phyloP scores from a whole-genome alignment of 2,888 invertebrate species.

The Drepana falcataria region DNA sequence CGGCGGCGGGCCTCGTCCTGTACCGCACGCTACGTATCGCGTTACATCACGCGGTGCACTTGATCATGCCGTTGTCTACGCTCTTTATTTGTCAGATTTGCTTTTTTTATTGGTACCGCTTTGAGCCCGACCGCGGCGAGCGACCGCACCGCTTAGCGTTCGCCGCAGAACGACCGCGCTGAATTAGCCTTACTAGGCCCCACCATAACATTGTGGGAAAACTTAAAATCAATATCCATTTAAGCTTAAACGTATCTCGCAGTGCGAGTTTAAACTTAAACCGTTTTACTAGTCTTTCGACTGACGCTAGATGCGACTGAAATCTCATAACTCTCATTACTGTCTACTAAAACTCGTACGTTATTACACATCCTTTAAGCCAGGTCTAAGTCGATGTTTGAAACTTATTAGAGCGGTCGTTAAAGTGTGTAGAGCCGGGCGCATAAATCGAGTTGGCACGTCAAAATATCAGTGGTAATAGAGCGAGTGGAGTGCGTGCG shows the following conservation, averaged over 20 bases:
- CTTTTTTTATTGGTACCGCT: slow-evolving; percentile 52
- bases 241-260: slow-evolving; percentile 29
- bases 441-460: slow-evolving; percentile 53
- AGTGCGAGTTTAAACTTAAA: slow-evolving; percentile 25
- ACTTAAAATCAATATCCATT: slow-evolving; percentile 50
- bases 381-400: slow-evolving; percentile 33
- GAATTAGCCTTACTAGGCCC: slow-evolving; percentile 36
- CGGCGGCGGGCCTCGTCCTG: slow-evolving; percentile 29
- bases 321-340: slow-evolving; percentile 30
- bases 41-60: slow-evolving; percentile 70
- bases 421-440: slow-evolving; percentile 34
- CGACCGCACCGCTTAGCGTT: slow-evolving; percentile 59
- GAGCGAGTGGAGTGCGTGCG: slow-evolving; percentile 57
- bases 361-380: slow-evolving; percentile 34
- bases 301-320: slow-evolving; percentile 14
- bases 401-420: slow-evolving; percentile 50
- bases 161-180: slow-evolving; percentile 39
- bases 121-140: slow-evolving; percentile 54
- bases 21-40: slow-evolving; percentile 62
- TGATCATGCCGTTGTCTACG: slow-evolving; percentile 68
- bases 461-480: slow-evolving; percentile 63
- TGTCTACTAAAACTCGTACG: slow-evolving; percentile 32
- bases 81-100: slow-evolving; percentile 59
- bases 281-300: slow-evolving; percentile 20
- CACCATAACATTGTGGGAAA: slow-evolving; percentile 26